Base-by-base conservation (phyloP, 2,797 vertebrate genomes). In the Orestias chungarensis region DNA sequence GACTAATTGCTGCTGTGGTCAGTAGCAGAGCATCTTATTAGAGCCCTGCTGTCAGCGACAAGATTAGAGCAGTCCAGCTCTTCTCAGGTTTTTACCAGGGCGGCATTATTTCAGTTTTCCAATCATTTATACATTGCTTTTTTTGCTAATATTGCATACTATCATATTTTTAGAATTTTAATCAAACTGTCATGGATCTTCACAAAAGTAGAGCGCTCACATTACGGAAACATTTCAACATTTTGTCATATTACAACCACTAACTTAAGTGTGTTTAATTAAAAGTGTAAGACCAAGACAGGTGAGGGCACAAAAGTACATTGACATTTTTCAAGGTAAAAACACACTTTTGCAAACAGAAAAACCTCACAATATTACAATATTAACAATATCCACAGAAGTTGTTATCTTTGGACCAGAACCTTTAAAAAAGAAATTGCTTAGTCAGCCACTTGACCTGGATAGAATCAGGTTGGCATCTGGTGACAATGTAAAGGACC, bases 1-100 rank as follows among this genome's bases (percentile, higher is more conserved):
- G 89, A 92, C 90, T 93, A 93, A 94, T 94, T 93, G 91, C 82
- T 74, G 71, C 71, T 68, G 72, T 69, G 90, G 89, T 85, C 91
- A 87, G 82, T 73, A 82, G 78, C 87, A 75, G 84, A 79, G 81
- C 78, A 67, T 80, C 73, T 68, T 68, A 72, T 78, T 80, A 71
- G 73, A 81, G 70, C 50, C 42, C 73, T 69, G 42, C 75, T 80
- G 88, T 87, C 88, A 73, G 71, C 29, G 54, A 68, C 55, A 59
- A 68, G 73, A 81, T 80, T 79, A 77, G 70, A 74, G 72, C 66
- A 71, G 61, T 6, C 3, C 68, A 50, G 76, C 65, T 79, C 82
- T 85, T 73, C 74, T 70, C 1, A 11, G 73, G 46, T 74, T 87
- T 76, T 87, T 87, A 87, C 88, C 75, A 82, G 47, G 38, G 80